Conservation (phyloP, 2,797 vertebrate species). For the Centropyge bicolor region DNA sequence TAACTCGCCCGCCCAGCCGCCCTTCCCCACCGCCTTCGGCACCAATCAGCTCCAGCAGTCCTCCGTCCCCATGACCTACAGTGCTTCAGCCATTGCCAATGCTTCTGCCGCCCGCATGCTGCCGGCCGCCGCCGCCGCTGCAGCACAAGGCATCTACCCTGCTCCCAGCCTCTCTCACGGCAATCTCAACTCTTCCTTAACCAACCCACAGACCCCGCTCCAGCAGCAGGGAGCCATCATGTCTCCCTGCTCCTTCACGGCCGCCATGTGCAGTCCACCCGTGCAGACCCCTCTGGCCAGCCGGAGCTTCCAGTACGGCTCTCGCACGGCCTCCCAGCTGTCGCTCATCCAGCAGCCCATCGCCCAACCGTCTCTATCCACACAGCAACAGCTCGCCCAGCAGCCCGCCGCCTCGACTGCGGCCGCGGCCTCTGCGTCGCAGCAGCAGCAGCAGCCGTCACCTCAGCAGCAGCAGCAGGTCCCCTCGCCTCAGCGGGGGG, state of each 20-base stretch:
- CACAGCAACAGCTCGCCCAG: constrained; percentile 70
- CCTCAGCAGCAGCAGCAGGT: constrained; percentile 82
- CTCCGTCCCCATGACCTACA: constrained; percentile 88
- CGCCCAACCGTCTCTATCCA: constrained; percentile 69
- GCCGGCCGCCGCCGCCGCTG: constrained; percentile 85
- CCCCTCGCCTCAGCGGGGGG: constrained; percentile 89
- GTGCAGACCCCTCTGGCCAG: constrained; percentile 93
- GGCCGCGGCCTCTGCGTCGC: constrained; percentile 54
- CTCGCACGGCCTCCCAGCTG: constrained; percentile 93
- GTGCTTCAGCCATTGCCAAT: constrained; percentile 86
- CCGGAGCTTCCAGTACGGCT: constrained; percentile 96
- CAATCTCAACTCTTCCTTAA: constrained; percentile 89
- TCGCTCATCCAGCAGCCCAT: constrained; percentile 91
- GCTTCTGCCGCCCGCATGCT: constrained; percentile 89
- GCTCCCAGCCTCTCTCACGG: constrained; percentile 88
- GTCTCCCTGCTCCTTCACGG: constrained; percentile 94
- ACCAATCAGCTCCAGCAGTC: constrained; percentile 89
- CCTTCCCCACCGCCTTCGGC: constrained; percentile 83
- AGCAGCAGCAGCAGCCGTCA: constrained; percentile 71
- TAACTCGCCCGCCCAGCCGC: constrained; percentile 92
- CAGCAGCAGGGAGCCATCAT: constrained; percentile 90
- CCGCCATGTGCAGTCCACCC: constrained; percentile 91
- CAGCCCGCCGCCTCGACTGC: constrained; percentile 60
- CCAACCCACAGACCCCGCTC: constrained; percentile 87
- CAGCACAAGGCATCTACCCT: constrained; percentile 88